Base-by-base conservation (phyloP, 2,888 invertebrate genomes). In the Slavum lentiscoides region DNA sequence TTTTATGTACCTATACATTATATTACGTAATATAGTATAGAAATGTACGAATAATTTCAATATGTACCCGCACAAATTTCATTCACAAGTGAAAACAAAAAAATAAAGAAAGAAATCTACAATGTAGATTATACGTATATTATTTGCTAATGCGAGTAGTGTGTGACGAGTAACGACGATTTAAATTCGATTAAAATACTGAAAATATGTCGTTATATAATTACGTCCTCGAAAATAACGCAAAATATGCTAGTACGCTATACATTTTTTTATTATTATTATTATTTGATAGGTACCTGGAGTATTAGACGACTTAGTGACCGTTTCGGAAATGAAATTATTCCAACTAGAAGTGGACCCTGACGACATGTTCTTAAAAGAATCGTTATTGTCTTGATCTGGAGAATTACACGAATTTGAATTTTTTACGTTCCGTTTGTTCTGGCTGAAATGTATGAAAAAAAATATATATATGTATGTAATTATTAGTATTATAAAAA, bases 261-360 rank as follows among this genome's bases (percentile, higher is more conserved):
- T 49, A 49, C 13, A 30, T 30, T 30, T 53, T 53, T 4, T 55
- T 55, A 8, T 59, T 11, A 59, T 11, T 21, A 21, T 59, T 59
- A 53, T 30, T 53, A 30, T 19, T 30, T 43, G 21, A 7, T 37
- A 66, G 15, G 19, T 55, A 75, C 75, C 75, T 75, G 58, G 23
- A 49, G 39, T 67, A 19, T 58, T 43, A 15, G 43, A 58, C 15
- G 59, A 39, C 13, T 59, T n/a, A 58, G 21, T 39, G 9, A 30
- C 39, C 43, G 67, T 67, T n/a, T 75, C 49, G 19, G 59, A 75
- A 58, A 59, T 59, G 5, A 75, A 75, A 75, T 75, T 58, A 43
- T 58, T 67, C 4, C 5, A 11, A 66, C 13, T 75, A 23, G 23
- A 58, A 75, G n/a, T 43, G 0, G 39, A 59, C 11, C 13, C 8